phyloP scores from a whole-genome alignment of 2,113 vertebrate species.

The Periophthalmus modestus region DNA sequence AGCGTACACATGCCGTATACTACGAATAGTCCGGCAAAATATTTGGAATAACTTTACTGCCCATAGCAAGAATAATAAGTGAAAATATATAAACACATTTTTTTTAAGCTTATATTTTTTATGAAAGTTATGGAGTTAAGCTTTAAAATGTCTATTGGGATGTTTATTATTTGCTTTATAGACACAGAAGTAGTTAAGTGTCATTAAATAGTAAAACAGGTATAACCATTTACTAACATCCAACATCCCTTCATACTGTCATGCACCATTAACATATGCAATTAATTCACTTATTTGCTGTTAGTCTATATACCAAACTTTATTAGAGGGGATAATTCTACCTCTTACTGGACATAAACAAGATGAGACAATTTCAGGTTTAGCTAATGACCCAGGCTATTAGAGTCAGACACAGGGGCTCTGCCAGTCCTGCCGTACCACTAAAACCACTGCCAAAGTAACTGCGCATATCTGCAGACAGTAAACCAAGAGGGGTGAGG shows the following conservation, averaged over 20 bases:
- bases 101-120: too few species aligned
- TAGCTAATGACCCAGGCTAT: slow-evolving; percentile 62
- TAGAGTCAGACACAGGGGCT: slow-evolving; percentile 56
- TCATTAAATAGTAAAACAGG: not conserved
- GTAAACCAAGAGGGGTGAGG: slow-evolving; percentile 46
- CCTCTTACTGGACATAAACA: slow-evolving; percentile 44
- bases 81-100: not conserved
- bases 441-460: slow-evolving; percentile 38
- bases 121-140: too few species aligned
- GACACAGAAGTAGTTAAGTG: not conserved
- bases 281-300: slow-evolving; percentile 39
- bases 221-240: slow-evolving; percentile 2
- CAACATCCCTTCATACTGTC: slow-evolving; percentile 17
- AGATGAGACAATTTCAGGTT: slow-evolving; percentile 53
- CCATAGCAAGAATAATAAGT: not conserved
- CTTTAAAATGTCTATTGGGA: too few species aligned
- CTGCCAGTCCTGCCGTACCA: slow-evolving; percentile 45
- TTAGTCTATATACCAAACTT: slow-evolving; percentile 47
- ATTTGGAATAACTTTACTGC: slow-evolving; percentile 1
- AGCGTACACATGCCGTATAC: slow-evolving; percentile 1
- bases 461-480: slow-evolving; percentile 38
- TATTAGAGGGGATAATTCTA: slow-evolving; percentile 49
- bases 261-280: slow-evolving; percentile 15
- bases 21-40: slow-evolving; percentile 7
- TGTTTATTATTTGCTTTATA: not conserved